Evolutionary conservation across 2,888 invertebrate species (phyloP).

Genomic region (Cybosia mesomella): DNA sequence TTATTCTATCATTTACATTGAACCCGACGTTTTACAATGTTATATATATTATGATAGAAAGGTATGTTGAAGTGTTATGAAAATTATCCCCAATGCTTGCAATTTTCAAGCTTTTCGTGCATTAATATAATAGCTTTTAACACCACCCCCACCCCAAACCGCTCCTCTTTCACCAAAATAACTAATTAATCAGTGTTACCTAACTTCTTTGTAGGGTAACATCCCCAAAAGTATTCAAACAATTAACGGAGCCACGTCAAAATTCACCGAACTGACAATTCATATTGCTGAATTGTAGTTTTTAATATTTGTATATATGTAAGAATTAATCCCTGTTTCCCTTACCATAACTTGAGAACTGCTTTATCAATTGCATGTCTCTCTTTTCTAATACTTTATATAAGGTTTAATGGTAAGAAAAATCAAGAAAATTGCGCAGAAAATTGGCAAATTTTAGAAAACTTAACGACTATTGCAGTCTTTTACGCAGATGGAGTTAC

Average conservation of each 20-base stretch:
- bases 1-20: too few species aligned
- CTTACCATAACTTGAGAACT: not conserved
- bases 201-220: conserved; percentile 48
- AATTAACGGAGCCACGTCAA: conserved; percentile 22
- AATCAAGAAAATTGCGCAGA: too few species aligned
- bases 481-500: too few species aligned
- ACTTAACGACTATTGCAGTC: too few species aligned
- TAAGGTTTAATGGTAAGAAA: too few species aligned
- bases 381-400: too few species aligned
- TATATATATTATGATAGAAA: too few species aligned
- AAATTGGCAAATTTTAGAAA: too few species aligned
- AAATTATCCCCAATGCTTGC: conserved; percentile 18
- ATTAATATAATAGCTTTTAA: conserved; percentile 61
- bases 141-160: conserved; percentile 50
- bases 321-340: not conserved
- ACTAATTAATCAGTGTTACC: conserved; percentile 63
- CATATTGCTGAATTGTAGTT: not conserved
- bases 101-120: conserved; percentile 52
- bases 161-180: conserved; percentile 54
- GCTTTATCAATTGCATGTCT: too few species aligned
- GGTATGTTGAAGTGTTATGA: too few species aligned
- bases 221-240: conserved; percentile 39
- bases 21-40: too few species aligned
- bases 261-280: not conserved
- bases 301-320: not conserved